phyloP scores from a whole-genome alignment of 2,888 invertebrate genomes.

The Patella ulyssiponensis region DNA sequence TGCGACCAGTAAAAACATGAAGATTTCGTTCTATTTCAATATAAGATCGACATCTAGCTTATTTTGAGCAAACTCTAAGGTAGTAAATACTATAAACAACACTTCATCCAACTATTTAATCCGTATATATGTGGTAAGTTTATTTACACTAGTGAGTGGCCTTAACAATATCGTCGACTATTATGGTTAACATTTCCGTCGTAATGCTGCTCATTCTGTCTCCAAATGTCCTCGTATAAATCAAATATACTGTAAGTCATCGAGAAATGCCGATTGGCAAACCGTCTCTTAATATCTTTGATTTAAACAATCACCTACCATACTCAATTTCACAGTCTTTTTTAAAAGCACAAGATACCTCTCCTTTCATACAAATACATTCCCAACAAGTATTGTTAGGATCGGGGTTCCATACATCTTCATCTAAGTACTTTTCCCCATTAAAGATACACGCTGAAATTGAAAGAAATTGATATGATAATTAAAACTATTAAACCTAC shows the following conservation, averaged over 20 bases:
- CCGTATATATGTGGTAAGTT: no score
- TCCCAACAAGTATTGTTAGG: conserved; percentile 11
- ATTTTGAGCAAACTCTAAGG: no score
- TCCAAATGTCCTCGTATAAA: no score
- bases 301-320: not conserved
- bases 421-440: conserved; percentile 8
- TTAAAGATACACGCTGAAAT: conserved; percentile 13
- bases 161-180: not conserved
- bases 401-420: conserved; percentile 17
- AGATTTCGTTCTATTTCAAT: no score
- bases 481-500: not conserved
- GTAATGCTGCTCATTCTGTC: not conserved
- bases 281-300: no score
- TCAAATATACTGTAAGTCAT: no score
- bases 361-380: conserved; percentile 16
- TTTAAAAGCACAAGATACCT: conserved; percentile 14
- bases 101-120: no score
- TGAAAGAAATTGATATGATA: not conserved
- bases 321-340: conserved; percentile 11
- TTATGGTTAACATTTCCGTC: not conserved
- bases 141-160: not conserved
- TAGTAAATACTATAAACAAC: no score
- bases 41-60: no score
- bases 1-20: no score
- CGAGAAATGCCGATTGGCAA: no score